Conservation (phyloP, 2,113 vertebrate genomes). For the Hyperopisus bebe region DNA sequence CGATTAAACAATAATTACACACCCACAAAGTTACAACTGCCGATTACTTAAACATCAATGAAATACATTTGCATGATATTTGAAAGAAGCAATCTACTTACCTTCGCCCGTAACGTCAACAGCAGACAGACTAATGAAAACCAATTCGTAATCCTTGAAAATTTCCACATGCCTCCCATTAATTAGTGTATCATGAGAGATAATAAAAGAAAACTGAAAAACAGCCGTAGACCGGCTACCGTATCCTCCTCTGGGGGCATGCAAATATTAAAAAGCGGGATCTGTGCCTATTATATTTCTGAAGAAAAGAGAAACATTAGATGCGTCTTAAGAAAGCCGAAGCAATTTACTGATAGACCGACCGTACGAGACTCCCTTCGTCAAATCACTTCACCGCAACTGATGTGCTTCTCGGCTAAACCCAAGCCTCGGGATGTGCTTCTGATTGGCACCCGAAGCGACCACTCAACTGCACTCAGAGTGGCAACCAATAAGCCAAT, state of each 20-base stretch:
- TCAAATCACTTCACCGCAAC: conserved; percentile 67
- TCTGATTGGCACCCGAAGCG: conserved; percentile 61
- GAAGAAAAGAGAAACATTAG: conserved; percentile 43
- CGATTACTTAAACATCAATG: conserved; percentile 27
- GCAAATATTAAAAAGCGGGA: conserved; percentile 52
- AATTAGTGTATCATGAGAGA: conserved; percentile 54
- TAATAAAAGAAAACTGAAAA: conserved; percentile 44
- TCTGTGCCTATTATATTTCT: conserved; percentile 39
- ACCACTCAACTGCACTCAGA: conserved; percentile 54
- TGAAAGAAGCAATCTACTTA: conserved; percentile 42
- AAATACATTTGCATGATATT: conserved; percentile 22
- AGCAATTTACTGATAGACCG: conserved; percentile 56
- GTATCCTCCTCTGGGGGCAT: conserved; percentile 59
- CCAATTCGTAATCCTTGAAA: conserved; percentile 61
- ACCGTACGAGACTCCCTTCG: conserved; percentile 54
- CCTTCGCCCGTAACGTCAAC: conserved; percentile 65
- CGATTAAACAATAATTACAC: conserved; percentile 27
- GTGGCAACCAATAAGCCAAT: conserved; percentile 55
- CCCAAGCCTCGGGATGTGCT: conserved; percentile 52
- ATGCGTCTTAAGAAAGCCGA: conserved; percentile 38
- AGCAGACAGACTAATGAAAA: conserved; percentile 60
- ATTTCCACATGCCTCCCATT: conserved; percentile 70
- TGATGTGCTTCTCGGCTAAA: conserved; percentile 56
- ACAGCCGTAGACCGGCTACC: conserved; percentile 60
- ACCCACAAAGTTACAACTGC: conserved; percentile 57